Evolutionary conservation across 23 tunicate genomes (phyloP), one percentile per base, ranked within the genome.

Genomic region (Trididemnum clinides): DNA sequence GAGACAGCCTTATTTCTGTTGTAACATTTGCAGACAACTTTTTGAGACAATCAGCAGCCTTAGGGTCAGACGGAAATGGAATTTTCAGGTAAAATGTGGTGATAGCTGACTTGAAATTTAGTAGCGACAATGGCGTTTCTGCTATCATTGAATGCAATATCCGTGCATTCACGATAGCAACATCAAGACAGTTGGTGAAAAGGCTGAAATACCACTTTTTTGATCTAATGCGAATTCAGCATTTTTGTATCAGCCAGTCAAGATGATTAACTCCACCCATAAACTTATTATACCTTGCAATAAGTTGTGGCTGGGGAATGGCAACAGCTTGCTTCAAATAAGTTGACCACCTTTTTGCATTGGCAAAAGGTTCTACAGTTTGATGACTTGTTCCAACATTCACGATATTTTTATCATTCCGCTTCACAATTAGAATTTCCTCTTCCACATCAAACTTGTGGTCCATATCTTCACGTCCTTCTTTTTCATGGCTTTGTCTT

Each of bases 311-410:
- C 54, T 44, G 54, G 15, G 54, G 54, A 44, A 44, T 7, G 15
- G 15, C 12, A 7, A 44, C 15, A 7, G 10, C 69, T 26, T 59
- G 18, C 27, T 59, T 21, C 4, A 12, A 5, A 4, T 5, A 15
- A 21, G 69, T 59, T 59, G 69, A 59, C 69, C 69, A 59, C 21
- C 69, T 59, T 59, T 59, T 59, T 59, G 69, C 69, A 21, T 59
- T 59, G 4, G 27, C 69, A 21, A 12, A 19, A 12, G 69, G 69
- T 6, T 59, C 27, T 6, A 21, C 23, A 59, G 69, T 15, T 21
- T 59, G 69, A 59, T 59, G 22, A 26, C 21, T 59, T 4, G 27
- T 59, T 4, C 27, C 69, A 21, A 59, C 27, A 12, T 4, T 59
- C 26, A 59, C 23, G 21, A 59, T 18, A 21, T 26, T 59, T 4